Evolutionary conservation across 2,113 vertebrate species (phyloP).

Genomic region (Cavia porcellus): DNA sequence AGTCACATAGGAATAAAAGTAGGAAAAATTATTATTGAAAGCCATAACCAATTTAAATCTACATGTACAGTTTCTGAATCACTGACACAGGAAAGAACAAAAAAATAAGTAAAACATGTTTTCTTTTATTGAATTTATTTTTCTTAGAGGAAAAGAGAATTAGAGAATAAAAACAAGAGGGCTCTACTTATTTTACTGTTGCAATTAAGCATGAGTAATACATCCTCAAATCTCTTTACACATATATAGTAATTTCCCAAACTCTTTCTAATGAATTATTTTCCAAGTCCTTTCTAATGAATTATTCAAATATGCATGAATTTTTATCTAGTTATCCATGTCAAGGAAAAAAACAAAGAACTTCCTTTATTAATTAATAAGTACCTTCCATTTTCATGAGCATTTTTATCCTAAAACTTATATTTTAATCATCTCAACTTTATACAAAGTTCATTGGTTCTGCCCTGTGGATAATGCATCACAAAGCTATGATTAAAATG

Average conservation of each 20-base stretch:
- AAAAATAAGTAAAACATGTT: not conserved
- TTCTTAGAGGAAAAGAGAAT: not conserved
- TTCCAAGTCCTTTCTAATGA: not conserved
- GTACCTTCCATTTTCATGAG: not conserved
- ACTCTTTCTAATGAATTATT: not conserved
- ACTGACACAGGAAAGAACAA: not conserved
- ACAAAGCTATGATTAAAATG: constrained; percentile 42
- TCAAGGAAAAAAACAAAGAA: not conserved
- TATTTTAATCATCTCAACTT: not conserved
- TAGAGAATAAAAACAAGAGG: not conserved
- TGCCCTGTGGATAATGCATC: not conserved
- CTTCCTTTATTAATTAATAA: not conserved
- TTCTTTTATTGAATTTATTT: not conserved
- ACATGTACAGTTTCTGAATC: not conserved
- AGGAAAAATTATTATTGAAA: not conserved
- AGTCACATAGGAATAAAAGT: not conserved
- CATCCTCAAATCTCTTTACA: not conserved
- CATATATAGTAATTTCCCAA: not conserved
- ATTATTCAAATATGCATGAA: not conserved
- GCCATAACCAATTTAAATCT: not conserved
- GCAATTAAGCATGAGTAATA: not conserved
- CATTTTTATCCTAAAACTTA: not conserved
- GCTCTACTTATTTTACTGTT: not conserved
- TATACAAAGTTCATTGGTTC: not conserved
- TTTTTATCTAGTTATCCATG: not conserved